Evolutionary conservation across 2,797 vertebrate genomes (phyloP).

Genomic region (Gorsachius magnificus): DNA sequence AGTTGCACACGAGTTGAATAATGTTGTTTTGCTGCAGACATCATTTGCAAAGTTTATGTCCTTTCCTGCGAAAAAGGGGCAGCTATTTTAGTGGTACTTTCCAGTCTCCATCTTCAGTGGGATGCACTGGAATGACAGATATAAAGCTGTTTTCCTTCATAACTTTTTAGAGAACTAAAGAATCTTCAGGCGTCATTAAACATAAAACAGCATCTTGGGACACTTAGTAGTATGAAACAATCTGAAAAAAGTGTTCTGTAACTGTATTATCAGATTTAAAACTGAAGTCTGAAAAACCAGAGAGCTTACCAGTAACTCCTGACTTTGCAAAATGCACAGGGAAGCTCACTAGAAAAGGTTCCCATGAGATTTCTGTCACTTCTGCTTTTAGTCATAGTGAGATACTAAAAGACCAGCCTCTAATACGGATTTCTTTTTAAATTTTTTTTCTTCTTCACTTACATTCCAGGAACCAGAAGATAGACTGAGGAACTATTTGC

Average conservation of each 20-base stretch:
- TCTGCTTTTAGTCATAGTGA: not conserved
- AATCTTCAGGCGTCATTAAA: not conserved
- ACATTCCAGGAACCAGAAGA: not conserved
- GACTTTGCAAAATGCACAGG: not conserved
- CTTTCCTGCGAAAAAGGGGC: not conserved
- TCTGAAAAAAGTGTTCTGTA: not conserved
- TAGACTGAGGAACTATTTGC: not conserved
- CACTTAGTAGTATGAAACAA: accelerated
- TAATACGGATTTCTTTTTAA: not conserved
- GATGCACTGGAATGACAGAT: not conserved
- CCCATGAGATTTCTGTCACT: not conserved
- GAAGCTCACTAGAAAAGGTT: not conserved
- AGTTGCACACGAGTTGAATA: not conserved
- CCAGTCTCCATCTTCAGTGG: not conserved
- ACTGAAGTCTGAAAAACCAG: not conserved
- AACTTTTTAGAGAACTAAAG: not conserved
- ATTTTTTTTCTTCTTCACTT: not conserved
- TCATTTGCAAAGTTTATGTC: not conserved
- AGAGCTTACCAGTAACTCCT: not conserved
- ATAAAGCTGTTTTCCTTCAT: not conserved
- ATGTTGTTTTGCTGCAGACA: not conserved
- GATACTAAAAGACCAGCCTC: not conserved
- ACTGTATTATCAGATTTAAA: not conserved
- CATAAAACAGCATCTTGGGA: not conserved
- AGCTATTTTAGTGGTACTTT: not conserved